Conservation (phyloP, 2,888 invertebrate genomes). For the Carabus problematicus region DNA sequence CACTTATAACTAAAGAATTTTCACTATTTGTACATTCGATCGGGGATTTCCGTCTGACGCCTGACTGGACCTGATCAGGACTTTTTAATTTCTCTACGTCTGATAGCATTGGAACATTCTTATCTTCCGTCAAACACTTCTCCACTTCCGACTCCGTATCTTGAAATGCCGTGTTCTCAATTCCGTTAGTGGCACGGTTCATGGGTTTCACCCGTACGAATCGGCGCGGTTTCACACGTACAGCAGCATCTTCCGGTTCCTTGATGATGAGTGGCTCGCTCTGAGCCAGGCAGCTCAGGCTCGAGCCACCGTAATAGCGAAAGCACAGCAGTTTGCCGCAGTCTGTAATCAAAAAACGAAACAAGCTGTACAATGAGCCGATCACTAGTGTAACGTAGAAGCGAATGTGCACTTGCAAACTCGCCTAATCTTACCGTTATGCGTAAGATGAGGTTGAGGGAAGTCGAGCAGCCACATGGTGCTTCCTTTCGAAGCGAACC, state of each 20-base stretch:
- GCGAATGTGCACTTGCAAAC: too few species aligned
- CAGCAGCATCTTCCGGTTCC: conserved; percentile 63
- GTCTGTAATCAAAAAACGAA: conserved; percentile 58
- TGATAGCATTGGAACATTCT: conserved; percentile 55
- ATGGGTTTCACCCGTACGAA: conserved; percentile 51
- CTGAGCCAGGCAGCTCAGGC: conserved; percentile 70
- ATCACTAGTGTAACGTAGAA: too few species aligned
- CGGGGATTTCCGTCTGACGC: conserved; percentile 57
- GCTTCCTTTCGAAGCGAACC: conserved; percentile 66
- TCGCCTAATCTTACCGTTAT: conserved; percentile 63
- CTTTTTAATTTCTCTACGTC: conserved; percentile 48
- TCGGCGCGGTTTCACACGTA: conserved; percentile 60
- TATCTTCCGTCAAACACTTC: conserved; percentile 10
- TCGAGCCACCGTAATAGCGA: conserved; percentile 72
- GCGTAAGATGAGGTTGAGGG: conserved; percentile 65
- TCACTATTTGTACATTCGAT: conserved; percentile 60
- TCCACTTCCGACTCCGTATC: conserved; percentile 50
- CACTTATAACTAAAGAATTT: conserved; percentile 55
- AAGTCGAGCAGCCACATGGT: conserved; percentile 77
- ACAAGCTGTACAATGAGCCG: not conserved
- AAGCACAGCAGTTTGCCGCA: conserved; percentile 74
- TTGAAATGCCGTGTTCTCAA: conserved; percentile 58
- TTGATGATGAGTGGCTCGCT: conserved; percentile 69
- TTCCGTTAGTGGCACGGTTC: conserved; percentile 51
- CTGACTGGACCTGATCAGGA: conserved; percentile 46